These are phyloP conservation scores for Rhyacichthys aspro DNA, from an alignment of 2,797 vertebrate genomes.

Conservation along the genomic window DNA sequence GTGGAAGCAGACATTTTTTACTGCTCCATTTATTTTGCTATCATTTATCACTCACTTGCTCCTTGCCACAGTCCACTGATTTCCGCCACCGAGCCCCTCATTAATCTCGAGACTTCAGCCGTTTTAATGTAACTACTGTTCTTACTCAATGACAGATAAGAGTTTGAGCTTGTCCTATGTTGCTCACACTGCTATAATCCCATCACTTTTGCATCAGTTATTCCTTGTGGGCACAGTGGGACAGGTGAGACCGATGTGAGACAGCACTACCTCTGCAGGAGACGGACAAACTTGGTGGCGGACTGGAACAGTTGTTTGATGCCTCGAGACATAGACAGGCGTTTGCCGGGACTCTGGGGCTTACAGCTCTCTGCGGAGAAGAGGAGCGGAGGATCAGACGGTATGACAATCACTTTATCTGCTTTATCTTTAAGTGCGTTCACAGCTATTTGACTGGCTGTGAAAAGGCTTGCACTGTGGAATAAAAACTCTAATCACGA, in stretches of 20 bases:
- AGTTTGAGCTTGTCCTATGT: slow-evolving; percentile 25
- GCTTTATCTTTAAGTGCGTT: slow-evolving; percentile 32
- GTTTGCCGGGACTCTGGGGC: slow-evolving; percentile 72
- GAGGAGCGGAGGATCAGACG: slow-evolving; percentile 35
- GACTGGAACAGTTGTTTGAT: slow-evolving; percentile 84
- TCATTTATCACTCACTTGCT: slow-evolving; percentile 15
- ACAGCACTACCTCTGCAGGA: slow-evolving; percentile 77
- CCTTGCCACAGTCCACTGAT: slow-evolving; percentile 13
- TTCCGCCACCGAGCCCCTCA: slow-evolving; percentile 13
- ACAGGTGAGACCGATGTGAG: slow-evolving; percentile 43
- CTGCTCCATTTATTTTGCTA: not conserved
- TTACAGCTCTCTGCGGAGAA: slow-evolving; percentile 68
- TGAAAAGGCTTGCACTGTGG: slow-evolving; percentile 8
- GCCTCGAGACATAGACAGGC: slow-evolving; percentile 78
- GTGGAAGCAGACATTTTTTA: not conserved
- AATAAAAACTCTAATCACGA: not conserved
- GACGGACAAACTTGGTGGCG: slow-evolving; percentile 82
- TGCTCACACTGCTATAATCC: slow-evolving; percentile 25
- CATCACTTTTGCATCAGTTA: slow-evolving; percentile 33
- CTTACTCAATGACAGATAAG: slow-evolving; percentile 30
- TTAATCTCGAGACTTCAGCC: slow-evolving; percentile 24
- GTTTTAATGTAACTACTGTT: slow-evolving; percentile 36
- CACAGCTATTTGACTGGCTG: slow-evolving; percentile 20
- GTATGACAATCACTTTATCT: slow-evolving; percentile 43
- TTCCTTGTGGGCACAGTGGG: slow-evolving; percentile 16